These are phyloP conservation scores for Dryobota labecula DNA, from an alignment of 2,888 invertebrate genomes.

Conservation along the genomic window DNA sequence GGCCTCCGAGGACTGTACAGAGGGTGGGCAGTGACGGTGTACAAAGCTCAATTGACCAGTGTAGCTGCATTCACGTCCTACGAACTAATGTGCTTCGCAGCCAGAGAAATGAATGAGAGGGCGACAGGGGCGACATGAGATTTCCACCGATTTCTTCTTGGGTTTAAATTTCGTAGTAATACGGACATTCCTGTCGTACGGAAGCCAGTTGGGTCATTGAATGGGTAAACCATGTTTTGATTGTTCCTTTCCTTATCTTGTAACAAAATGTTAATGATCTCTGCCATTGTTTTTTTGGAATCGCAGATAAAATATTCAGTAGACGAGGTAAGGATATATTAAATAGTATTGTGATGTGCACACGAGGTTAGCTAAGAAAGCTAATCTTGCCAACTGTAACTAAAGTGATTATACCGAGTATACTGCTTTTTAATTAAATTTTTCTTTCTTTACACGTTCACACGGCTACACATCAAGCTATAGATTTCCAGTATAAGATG, in stretches of 20 bases:
- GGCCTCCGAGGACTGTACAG: constrained; percentile 79
- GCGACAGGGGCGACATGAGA: background rate
- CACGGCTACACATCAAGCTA: too few relatives aligned
- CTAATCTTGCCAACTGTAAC: background rate
- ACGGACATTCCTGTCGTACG: too few relatives aligned
- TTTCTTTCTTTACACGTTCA: background rate
- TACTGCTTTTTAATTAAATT: background rate
- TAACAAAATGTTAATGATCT: background rate
- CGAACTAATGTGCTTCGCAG: constrained; percentile 77
- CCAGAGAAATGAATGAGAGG: constrained; percentile 62
- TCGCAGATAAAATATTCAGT: too few relatives aligned
- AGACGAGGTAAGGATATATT: background rate
- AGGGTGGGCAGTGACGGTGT: constrained; percentile 80
- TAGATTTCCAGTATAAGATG: background rate
- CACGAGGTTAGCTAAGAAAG: background rate
- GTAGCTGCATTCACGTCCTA: constrained; percentile 81
- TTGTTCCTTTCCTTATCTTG: background rate
- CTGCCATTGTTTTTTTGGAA: too few relatives aligned
- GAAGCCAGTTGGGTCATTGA: background rate
- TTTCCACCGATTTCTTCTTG: background rate
- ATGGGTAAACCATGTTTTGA: background rate
- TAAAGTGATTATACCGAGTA: background rate
- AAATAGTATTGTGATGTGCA: background rate
- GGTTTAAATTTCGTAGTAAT: background rate
- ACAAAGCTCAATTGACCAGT: constrained; percentile 82